phyloP scores from a whole-genome alignment of 2,113 vertebrate genomes.

The Prolemur simus region DNA sequence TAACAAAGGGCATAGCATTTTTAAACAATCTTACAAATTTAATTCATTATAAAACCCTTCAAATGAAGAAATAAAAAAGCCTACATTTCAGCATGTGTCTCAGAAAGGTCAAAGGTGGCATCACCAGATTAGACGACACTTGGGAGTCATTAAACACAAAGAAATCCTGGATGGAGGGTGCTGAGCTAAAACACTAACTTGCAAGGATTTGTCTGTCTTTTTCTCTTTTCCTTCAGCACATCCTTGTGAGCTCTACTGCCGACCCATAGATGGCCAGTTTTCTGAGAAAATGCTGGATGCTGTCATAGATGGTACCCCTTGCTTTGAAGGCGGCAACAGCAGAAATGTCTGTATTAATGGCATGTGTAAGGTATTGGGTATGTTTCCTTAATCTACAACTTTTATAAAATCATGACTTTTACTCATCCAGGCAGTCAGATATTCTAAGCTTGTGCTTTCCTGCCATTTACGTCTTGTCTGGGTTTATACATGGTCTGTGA shows the following conservation, averaged over 20 bases:
- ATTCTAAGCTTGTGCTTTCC: neutral
- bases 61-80: neutral
- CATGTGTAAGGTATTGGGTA: constrained; percentile 99
- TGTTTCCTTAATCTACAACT: constrained; percentile 86
- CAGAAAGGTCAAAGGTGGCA: neutral
- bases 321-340: constrained; percentile 92
- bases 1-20: neutral
- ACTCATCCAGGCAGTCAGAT: neutral
- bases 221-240: constrained; percentile 81
- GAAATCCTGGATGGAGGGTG: neutral
- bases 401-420: constrained; percentile 53
- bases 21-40: neutral
- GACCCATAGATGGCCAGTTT: constrained; percentile 89
- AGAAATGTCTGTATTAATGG: constrained; percentile 97
- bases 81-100: neutral
- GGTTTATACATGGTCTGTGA: neutral
- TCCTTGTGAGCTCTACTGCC: constrained; percentile 96
- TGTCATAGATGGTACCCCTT: constrained; percentile 95
- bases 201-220: neutral
- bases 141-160: neutral
- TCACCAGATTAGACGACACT: neutral
- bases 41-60: neutral
- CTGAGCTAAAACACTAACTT: neutral
- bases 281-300: constrained; percentile 97
- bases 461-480: neutral